Evolutionary conservation across 2,797 vertebrate species (phyloP), one percentile per base, ranked within the genome.

Genomic region (Phyllotis vaccarum): DNA sequence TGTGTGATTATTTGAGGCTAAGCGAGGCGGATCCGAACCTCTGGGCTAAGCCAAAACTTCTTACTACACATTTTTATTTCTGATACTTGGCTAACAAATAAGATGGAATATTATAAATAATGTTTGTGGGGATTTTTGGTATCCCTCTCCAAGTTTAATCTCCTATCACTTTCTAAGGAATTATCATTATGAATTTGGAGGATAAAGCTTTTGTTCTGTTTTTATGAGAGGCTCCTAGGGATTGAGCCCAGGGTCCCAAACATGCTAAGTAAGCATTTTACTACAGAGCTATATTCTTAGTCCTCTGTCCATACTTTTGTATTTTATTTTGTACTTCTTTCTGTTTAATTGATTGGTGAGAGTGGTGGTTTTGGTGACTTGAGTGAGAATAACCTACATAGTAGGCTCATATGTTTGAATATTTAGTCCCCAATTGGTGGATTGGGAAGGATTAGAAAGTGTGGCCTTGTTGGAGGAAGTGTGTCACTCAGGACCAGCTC

Each of bases 1-100:
- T n/a, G n/a, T n/a, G n/a, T n/a, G n/a, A n/a, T n/a, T n/a, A n/a
- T n/a, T n/a, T n/a, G n/a, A n/a, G n/a, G n/a, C n/a, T n/a, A n/a
- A n/a, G n/a, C n/a, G n/a, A n/a, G n/a, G n/a, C n/a, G n/a, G n/a
- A n/a, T n/a, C n/a, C n/a, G n/a, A n/a, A n/a, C n/a, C n/a, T n/a
- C n/a, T n/a, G n/a, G n/a, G n/a, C n/a, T n/a, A n/a, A n/a, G n/a
- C n/a, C n/a, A n/a, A n/a, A n/a, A n/a, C n/a, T n/a, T n/a, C n/a
- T n/a, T n/a, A n/a, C n/a, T n/a, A n/a, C n/a, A n/a, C n/a, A 49
- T 52, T 93, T 97, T 95, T 87, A 13, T 70, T 86, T 82, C 49
- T 89, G 37, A 56, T 58, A 86, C 27, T 81, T 95, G 94, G 8
- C 81, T 93, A 89, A 87, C 58, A 79, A 49, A 17, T 90, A 74